These are phyloP conservation scores for Umimayanthus kanabou DNA, from an alignment of 92 coral and sea anemone genomes.

Conservation along the genomic window DNA sequence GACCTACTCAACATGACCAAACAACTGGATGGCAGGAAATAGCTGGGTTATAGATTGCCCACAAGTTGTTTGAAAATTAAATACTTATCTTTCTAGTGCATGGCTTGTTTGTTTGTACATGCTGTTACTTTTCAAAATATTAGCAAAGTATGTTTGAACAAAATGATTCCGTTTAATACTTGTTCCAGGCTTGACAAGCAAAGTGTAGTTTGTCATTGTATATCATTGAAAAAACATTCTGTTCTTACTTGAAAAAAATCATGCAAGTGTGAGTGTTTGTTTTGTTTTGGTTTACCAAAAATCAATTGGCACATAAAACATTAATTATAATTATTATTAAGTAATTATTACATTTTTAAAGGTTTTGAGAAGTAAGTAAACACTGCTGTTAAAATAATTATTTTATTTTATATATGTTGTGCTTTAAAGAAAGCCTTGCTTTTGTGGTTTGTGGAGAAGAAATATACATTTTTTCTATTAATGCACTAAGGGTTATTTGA, in stretches of 20 bases:
- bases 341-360: neutral
- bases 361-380: neutral
- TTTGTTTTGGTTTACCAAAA: neutral
- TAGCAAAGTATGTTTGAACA: no score
- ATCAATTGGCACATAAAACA: neutral
- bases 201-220: neutral
- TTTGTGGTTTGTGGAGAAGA: neutral
- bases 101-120: neutral
- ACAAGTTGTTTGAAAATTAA: neutral
- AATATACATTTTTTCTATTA: neutral
- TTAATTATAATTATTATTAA: neutral
- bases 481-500: neutral
- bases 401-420: neutral
- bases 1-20: neutral
- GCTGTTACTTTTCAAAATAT: neutral
- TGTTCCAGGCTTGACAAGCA: neutral
- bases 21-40: conserved; percentile 1
- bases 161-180: neutral
- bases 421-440: neutral
- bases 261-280: neutral
- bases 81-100: neutral
- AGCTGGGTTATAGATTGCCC: neutral
- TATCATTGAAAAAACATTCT: neutral
- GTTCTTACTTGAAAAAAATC: neutral
- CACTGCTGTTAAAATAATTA: neutral